Evolutionary conservation across 2,797 vertebrate species (phyloP).

Genomic region (Pangasius krempfi): DNA sequence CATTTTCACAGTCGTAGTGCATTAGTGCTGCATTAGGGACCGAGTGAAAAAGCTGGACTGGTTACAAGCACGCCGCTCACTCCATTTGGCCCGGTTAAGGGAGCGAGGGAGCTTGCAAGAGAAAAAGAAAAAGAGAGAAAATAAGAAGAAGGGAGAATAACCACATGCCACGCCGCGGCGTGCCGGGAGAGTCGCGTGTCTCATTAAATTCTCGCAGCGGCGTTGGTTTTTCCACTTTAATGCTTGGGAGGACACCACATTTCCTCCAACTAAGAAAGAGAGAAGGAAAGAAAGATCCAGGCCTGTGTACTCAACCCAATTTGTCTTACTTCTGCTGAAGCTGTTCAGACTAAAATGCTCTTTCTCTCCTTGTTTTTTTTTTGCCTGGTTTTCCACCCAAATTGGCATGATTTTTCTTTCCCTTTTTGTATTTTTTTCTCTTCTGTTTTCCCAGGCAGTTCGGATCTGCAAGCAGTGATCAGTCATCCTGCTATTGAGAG

Average conservation of each 20-base stretch:
- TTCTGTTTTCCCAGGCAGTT: constrained; percentile 36
- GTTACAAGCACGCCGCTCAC: constrained; percentile 53
- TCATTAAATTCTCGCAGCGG: constrained; percentile 77
- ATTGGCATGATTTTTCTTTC: constrained; percentile 50
- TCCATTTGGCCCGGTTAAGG: constrained; percentile 47
- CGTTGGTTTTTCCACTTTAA: constrained; percentile 77
- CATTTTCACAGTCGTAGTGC: constrained; percentile 57
- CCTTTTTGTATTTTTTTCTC: constrained; percentile 52
- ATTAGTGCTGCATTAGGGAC: constrained; percentile 57
- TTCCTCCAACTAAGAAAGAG: constrained; percentile 64
- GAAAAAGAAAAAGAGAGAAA: constrained; percentile 33
- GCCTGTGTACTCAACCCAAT: constrained; percentile 68
- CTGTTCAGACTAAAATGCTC: constrained; percentile 64
- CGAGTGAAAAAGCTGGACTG: constrained; percentile 44
- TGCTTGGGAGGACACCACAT: constrained; percentile 70
- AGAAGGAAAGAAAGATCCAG: constrained; percentile 60
- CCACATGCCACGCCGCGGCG: constrained; percentile 61
- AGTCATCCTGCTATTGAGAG: constrained; percentile 53
- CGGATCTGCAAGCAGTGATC: constrained; percentile 51
- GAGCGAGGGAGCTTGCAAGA: constrained; percentile 44
- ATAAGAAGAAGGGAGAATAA: constrained; percentile 51
- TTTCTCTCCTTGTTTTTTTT: constrained; percentile 55
- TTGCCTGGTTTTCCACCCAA: constrained; percentile 57
- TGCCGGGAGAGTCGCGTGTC: constrained; percentile 58
- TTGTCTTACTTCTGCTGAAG: constrained; percentile 72